Evolutionary conservation across 2,113 vertebrate genomes (phyloP), one percentile per base, ranked within the genome.

Genomic region (Pollachius pollachius): DNA sequence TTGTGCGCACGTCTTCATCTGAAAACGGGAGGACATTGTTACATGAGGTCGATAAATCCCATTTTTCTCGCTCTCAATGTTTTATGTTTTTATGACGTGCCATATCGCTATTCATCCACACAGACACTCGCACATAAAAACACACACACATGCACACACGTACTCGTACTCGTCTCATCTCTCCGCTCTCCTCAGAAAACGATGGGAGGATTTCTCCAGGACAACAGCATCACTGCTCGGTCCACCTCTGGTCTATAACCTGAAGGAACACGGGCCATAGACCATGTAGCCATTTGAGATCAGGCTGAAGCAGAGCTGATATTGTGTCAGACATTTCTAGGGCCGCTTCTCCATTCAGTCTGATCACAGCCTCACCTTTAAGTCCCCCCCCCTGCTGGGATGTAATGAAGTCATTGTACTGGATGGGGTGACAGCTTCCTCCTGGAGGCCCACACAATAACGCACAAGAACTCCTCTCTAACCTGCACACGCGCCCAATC

Each of bases 181-280:
- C 52, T 2, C 65, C 74, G 65, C 71, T 52, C 52, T 71, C 63
- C 65, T 73, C 63, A 65, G 37, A 21, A 77, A 81, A 77, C 73
- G 56, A 67, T 75, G 85, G 72, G 52, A 67, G 74, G 85, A 77
- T n/a, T 81, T 83, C 78, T 77, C 65, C 75, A 63, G 3, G 16
- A 64, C 16, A 15, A n/a, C 62, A 41, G n/a, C 60, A 77, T 80
- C 60, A 67, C 1, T 23, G 23, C 23, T 9, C 41, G 23, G 23
- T 23, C 12, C 41, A 48, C 41, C 12, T 48, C 9, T 48, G 5
- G 37, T 41, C 11, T 11, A 41, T 8, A 41, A 41, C 5, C 5
- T 41, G 11, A 41, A 41, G 37, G 37, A 41, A 41, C 6, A 41
- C 37, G 11, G 11, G 37, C 5, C 37, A 41, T 11, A 41, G 37